Base-by-base conservation (phyloP, 2,888 invertebrate genomes). In the Troides aeacus region DNA sequence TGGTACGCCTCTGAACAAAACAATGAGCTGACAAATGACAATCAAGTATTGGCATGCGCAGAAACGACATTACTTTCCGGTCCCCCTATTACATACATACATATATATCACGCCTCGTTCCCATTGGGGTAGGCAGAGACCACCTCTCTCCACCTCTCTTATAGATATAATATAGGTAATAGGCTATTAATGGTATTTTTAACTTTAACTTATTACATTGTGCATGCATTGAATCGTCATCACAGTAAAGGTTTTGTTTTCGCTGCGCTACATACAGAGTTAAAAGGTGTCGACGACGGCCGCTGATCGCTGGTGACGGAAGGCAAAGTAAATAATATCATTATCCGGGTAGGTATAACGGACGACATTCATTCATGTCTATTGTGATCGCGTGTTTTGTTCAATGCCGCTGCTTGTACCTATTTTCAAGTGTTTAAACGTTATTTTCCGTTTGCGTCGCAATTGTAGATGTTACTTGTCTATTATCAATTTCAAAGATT, bases 321-420 rank as follows among this genome's bases (percentile, higher is more conserved):
- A 89, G 87, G 82, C 82, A 81, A 84, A 83, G 82, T 83, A 89
- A 89, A 90, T 84, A 89, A 84, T 84, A 86, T 87, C 82, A 87
- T 87, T 89, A 88, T 85, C 87, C 87, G 86, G 84, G 83, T 85
- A 83, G 78, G 79, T 81, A 81, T 77, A 79, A 75, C 75, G 79
- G 79, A 79, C 80, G 80, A 83, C 84, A 85, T 85, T 83, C 86
- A 87, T 88, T 86, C 88, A 86, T 84, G 82, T 81, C 85, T 81
- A 84, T 85, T 83, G 79, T 83, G 81, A 86, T 86, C 83, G 86
- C 84, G 82, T 85, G 85, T 79, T 83, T 76, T 80, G 82, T 83
- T 90, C 89, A 90, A 90, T 90, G 89, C 84, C 89, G 83, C 81
- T 76, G 82, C 77, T 83, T 81, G 81, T 83, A 79, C 80, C 76